phyloP scores from a whole-genome alignment of 2,113 vertebrate species.

The Serilophus lunatus region DNA sequence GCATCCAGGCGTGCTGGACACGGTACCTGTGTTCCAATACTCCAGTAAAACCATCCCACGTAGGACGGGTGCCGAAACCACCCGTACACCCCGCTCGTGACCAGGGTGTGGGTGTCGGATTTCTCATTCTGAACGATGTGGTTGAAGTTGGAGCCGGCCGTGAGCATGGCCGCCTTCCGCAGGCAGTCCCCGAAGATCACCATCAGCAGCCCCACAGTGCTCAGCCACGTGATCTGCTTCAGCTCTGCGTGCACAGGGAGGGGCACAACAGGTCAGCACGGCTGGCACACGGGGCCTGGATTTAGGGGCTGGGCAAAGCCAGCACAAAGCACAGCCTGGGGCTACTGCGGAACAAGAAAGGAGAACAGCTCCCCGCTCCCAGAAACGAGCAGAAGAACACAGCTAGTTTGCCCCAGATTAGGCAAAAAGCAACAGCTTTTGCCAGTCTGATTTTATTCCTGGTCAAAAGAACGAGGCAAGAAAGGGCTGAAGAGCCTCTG shows the following conservation, averaged over 20 bases:
- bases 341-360: rapidly evolving
- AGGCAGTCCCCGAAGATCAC: constrained; percentile 91
- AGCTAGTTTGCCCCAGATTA: background rate
- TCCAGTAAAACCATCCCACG: constrained; percentile 99
- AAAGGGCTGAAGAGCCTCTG: background rate
- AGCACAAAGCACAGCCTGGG: background rate
- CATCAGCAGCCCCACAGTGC: constrained; percentile 87
- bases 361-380: background rate
- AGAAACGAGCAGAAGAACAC: background rate
- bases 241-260: constrained; percentile 74
- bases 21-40: constrained; percentile 93
- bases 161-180: constrained; percentile 94
- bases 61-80: constrained; percentile 96
- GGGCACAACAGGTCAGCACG: background rate
- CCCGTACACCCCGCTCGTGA: constrained; percentile 90
- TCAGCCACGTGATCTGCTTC: constrained; percentile 92
- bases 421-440: background rate
- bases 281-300: too few species aligned
- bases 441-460: background rate
- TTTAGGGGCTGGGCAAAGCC: background rate
- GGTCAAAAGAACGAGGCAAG: background rate
- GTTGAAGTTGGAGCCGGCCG: constrained; percentile 97
- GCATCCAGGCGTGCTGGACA: rapidly evolving
- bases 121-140: constrained; percentile 98
- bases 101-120: constrained; percentile 89